Evolutionary conservation across 2,113 vertebrate genomes (phyloP).

Genomic region (Elgaria multicarinata): DNA sequence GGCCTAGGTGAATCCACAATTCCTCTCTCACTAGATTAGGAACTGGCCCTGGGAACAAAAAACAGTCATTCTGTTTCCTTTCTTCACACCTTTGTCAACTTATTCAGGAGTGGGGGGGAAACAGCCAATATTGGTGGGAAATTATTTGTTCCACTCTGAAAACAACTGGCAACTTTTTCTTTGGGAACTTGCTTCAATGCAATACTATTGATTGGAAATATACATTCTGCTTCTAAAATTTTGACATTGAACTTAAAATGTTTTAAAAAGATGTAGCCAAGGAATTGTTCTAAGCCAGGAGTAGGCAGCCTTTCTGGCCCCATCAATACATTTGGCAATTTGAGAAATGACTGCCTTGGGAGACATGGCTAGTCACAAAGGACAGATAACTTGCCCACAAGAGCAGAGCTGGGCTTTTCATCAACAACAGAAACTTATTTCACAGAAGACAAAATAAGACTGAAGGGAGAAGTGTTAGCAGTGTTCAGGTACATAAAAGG

Average conservation of each 20-base stretch:
- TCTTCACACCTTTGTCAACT: background rate
- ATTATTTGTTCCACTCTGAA: background rate
- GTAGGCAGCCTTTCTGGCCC: no score
- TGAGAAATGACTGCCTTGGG: no score
- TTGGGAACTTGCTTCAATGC: background rate
- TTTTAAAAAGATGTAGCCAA: background rate
- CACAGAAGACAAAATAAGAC: no score
- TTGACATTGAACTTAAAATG: background rate
- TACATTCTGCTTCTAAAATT: background rate
- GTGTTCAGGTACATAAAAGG: no score
- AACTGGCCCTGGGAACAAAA: background rate
- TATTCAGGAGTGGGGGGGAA: background rate
- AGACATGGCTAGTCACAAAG: no score
- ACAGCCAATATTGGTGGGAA: background rate
- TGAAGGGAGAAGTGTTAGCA: no score
- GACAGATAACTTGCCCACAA: no score
- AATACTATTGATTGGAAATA: background rate
- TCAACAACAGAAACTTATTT: no score
- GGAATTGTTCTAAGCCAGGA: background rate
- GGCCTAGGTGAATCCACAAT: background rate
- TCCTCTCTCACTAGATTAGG: background rate
- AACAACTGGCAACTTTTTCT: background rate
- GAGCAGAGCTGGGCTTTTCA: no score
- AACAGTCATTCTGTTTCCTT: background rate
- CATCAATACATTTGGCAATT: no score